phyloP scores from a whole-genome alignment of 2,888 invertebrate genomes.

The Lobophora halterata region DNA sequence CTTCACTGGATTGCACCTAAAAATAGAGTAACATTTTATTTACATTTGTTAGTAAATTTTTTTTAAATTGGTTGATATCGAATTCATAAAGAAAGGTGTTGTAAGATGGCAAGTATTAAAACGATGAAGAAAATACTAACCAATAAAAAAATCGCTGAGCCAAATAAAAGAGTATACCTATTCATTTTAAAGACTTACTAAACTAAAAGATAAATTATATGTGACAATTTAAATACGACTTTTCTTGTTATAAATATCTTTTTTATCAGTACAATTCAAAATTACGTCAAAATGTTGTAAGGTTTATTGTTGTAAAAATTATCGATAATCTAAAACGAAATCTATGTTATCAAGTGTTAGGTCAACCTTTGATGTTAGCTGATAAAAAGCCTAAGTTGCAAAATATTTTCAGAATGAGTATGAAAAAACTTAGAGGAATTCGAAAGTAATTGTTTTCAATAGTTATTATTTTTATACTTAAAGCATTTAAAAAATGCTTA shows the following conservation, averaged over 20 bases:
- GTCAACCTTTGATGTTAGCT: constrained; percentile 1
- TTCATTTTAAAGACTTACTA: constrained; percentile 34
- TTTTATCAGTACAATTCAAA: constrained; percentile 22
- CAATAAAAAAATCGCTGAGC: constrained; percentile 36
- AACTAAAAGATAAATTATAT: constrained; percentile 24
- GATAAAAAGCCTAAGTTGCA: constrained; percentile 9
- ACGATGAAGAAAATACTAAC: constrained; percentile 34
- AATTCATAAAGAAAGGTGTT: background rate
- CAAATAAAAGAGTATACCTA: constrained; percentile 24
- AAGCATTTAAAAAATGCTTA: too few species aligned
- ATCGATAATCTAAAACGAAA: constrained; percentile 20
- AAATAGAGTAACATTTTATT: constrained; percentile 13
- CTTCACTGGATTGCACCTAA: constrained; percentile 54
- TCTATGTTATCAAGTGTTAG: constrained; percentile 18
- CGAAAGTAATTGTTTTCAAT: too few species aligned
- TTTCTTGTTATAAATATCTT: constrained; percentile 25
- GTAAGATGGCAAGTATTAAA: background rate
- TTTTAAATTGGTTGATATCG: too few species aligned
- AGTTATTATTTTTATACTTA: too few species aligned
- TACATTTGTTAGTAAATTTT: too few species aligned
- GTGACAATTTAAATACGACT: constrained; percentile 7
- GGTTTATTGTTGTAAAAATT: too few species aligned
- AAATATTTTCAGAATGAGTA: too few species aligned
- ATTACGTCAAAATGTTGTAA: too few species aligned
- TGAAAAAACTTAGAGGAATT: too few species aligned